Evolutionary conservation across 2,888 invertebrate species (phyloP).

Genomic region (Melitaea athalia): DNA sequence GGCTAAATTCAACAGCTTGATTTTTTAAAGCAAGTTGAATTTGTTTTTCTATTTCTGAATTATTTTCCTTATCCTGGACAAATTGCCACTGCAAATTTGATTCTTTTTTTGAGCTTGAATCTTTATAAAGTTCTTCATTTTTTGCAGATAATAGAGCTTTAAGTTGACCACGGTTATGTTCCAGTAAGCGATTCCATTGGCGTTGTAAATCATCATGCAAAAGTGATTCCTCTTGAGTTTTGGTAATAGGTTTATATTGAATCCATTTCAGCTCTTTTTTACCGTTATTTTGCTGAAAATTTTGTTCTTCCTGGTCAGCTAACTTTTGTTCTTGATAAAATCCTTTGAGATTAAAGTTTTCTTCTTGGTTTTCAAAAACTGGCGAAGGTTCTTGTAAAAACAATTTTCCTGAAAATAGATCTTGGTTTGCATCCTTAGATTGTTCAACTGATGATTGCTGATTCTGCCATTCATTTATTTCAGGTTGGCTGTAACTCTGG

Average conservation of each 20-base stretch:
- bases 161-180: conserved; percentile 40
- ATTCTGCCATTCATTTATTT: conserved; percentile 15
- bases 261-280: conserved; percentile 36
- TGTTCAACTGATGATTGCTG: conserved; percentile 7
- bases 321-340: conserved; percentile 9
- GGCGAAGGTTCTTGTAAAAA: background rate
- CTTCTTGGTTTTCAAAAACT: conserved; percentile 13
- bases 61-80: conserved; percentile 48
- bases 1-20: background rate
- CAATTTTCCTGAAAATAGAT: background rate
- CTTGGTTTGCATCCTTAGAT: conserved; percentile 1
- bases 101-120: conserved; percentile 43
- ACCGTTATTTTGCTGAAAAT: conserved; percentile 19
- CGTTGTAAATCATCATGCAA: conserved; percentile 37
- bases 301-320: conserved; percentile 14
- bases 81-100: conserved; percentile 46
- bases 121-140: conserved; percentile 22
- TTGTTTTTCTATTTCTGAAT: conserved; percentile 49
- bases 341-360: conserved; percentile 6
- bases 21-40: conserved; percentile 34
- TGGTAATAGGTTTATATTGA: conserved; percentile 38
- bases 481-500: conserved; percentile 27
- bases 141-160: conserved; percentile 30
- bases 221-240: conserved; percentile 32
- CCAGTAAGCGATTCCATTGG: conserved; percentile 40